Evolutionary conservation across 2,888 invertebrate genomes (phyloP).

Genomic region (Euplagia quadripunctaria): DNA sequence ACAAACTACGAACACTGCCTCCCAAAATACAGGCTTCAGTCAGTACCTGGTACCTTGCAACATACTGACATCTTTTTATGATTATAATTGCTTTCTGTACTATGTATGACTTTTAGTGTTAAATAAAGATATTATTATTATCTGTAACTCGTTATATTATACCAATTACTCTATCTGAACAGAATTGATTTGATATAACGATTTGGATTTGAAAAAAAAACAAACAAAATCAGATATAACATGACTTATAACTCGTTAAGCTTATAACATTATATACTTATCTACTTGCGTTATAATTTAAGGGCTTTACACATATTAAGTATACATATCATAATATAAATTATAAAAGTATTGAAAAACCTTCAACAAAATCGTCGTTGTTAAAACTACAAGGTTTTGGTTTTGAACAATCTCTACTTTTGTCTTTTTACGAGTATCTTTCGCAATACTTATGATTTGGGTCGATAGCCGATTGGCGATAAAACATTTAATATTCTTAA

Average conservation of each 20-base stretch:
- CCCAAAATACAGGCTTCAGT: too few species aligned
- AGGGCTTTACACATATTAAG: background rate
- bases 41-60: too few species aligned
- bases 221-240: background rate
- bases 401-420: slow-evolving; percentile 44
- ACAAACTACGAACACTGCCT: too few species aligned
- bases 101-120: too few species aligned
- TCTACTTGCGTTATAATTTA: slow-evolving; percentile 13
- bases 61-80: too few species aligned
- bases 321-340: background rate
- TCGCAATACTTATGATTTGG: slow-evolving; percentile 43
- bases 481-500: slow-evolving; percentile 19
- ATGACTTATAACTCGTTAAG: background rate
- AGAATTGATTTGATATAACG: background rate
- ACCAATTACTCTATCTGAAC: background rate
- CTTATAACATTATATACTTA: background rate
- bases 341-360: slow-evolving; percentile 7
- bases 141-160: background rate
- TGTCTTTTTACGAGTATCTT: slow-evolving; percentile 37
- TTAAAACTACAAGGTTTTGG: slow-evolving; percentile 47
- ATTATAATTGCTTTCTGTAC: too few species aligned
- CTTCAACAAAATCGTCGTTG: slow-evolving; percentile 39
- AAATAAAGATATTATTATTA: too few species aligned
- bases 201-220: background rate
- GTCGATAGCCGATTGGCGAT: slow-evolving; percentile 43